phyloP scores from a whole-genome alignment of 2,888 invertebrate genomes.

The Cephus nigrinus region DNA sequence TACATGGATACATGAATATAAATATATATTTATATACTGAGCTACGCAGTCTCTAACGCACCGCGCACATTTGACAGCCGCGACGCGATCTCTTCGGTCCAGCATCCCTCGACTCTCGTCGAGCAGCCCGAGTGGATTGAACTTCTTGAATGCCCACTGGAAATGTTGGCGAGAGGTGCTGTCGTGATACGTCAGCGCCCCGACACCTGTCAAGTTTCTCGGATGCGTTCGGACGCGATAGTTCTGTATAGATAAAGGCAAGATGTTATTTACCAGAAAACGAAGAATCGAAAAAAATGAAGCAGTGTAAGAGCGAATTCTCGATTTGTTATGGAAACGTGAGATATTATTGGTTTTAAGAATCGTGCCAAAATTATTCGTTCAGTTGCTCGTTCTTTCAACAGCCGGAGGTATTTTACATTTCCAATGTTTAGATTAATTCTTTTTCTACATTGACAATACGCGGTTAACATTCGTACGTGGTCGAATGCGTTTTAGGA shows the following conservation, averaged over 20 bases:
- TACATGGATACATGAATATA: conserved; percentile 29
- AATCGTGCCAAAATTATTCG: conserved; percentile 61
- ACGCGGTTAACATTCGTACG: conserved; percentile 30
- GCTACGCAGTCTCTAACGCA: conserved; percentile 29
- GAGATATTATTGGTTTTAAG: conserved; percentile 45
- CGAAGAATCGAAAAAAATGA: conserved; percentile 8
- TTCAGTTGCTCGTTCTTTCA: conserved; percentile 39
- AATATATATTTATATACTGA: conserved; percentile 42
- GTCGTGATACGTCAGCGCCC: background rate
- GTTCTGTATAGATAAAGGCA: conserved; percentile 20
- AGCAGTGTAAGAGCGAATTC: background rate
- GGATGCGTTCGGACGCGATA: background rate
- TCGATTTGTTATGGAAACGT: background rate
- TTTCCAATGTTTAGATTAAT: conserved; percentile 22
- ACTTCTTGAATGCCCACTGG: background rate
- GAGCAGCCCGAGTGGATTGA: background rate
- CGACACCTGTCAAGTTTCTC: background rate
- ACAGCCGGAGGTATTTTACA: conserved; percentile 27
- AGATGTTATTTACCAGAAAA: conserved; percentile 24
- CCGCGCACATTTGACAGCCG: background rate
- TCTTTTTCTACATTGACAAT: conserved; percentile 47
- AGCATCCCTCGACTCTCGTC: too few relatives aligned
- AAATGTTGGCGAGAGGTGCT: background rate
- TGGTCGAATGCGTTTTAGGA: conserved; percentile 17
- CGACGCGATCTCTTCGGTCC: background rate